Conservation (phyloP, 1,140 invertebrate genomes). For the Drosophila kepulauana region DNA sequence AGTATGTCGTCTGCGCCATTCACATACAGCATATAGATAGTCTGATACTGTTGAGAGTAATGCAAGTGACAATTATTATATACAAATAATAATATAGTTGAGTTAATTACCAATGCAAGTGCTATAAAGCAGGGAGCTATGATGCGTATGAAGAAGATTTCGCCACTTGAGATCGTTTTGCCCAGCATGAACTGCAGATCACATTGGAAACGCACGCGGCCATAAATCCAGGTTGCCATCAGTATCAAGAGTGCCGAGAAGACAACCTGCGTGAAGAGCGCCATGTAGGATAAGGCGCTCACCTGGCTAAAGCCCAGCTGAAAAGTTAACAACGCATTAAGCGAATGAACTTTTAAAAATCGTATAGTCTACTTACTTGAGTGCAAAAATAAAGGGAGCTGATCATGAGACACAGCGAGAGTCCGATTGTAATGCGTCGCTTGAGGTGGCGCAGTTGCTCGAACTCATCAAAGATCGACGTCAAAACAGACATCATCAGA, state of each 20-base stretch:
- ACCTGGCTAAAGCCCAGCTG: conserved; percentile 73
- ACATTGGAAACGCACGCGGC: conserved; percentile 88
- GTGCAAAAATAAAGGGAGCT: conserved; percentile 77
- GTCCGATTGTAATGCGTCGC: conserved; percentile 44
- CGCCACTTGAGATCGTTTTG: conserved; percentile 87
- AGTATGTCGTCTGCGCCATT: conserved; percentile 38
- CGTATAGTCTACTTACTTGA: conserved; percentile 48
- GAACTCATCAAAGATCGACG: conserved; percentile 78
- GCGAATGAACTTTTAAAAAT: neutral
- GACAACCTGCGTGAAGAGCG: conserved; percentile 90
- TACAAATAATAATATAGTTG: neutral
- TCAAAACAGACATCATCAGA: conserved; percentile 70
- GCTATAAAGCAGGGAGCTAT: conserved; percentile 69
- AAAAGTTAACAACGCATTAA: neutral
- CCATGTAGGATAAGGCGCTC: conserved; percentile 87
- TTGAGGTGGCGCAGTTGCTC: conserved; percentile 66
- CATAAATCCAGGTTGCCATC: conserved; percentile 91
- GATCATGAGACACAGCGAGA: conserved; percentile 49
- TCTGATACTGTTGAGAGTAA: conserved; percentile 48
- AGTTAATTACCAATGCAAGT: conserved; percentile 56
- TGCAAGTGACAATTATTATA: neutral
- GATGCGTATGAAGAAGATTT: conserved; percentile 76
- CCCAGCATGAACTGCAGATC: conserved; percentile 94
- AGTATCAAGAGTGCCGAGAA: conserved; percentile 90
- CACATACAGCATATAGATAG: conserved; percentile 38